Evolutionary conservation across 2,113 vertebrate species (phyloP), one percentile per base, ranked within the genome.

Genomic region (Petrocephalus zakoni): DNA sequence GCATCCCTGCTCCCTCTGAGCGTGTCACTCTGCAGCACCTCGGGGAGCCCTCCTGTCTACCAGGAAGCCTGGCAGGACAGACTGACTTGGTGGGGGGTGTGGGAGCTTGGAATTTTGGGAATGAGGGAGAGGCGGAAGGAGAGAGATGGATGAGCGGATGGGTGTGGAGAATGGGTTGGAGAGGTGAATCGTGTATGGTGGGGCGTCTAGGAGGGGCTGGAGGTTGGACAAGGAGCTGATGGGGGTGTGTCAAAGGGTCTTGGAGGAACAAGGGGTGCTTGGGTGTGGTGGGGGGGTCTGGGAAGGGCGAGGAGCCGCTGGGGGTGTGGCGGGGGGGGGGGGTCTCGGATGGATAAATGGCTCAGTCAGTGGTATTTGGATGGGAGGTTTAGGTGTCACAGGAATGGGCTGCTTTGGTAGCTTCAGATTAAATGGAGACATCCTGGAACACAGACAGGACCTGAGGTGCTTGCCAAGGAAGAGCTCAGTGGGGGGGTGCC

Each of bases 391-490:
- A 78, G 72, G 13, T 17, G 7, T 34, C 5, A 17, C 42, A 42
- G 72, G 34, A 21, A 34, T 78, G 34, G 15, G 72, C 72, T 78
- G 34, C 29, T 78, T 29, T 29, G 72, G 72, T 4, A 81, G 37
- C 13, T 46, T 21, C 37, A 34, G 13, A 81, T 81, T 46, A 81
- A 46, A 81, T 81, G 75, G 75, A 81, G 42, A n/a, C 75, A 42
- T 46, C 29, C 75, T 81, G 75, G 75, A 81, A 46, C 37, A 42
- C 15, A 81, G 17, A 81, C 37, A 17, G 19, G 75, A 46, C 21
- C 29, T 37, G 88, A 88, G 51, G 91, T 90, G 90, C 91, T 90
- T 89, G 89, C 89, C 91, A 90, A 90, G 88, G 61, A 64, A 64
- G 61, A 64, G 22, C 10, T 64, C n/a, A 64, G 61, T 25, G n/a